Base-by-base conservation (phyloP, 1,140 invertebrate species). In the Drosophila pectinifera region DNA sequence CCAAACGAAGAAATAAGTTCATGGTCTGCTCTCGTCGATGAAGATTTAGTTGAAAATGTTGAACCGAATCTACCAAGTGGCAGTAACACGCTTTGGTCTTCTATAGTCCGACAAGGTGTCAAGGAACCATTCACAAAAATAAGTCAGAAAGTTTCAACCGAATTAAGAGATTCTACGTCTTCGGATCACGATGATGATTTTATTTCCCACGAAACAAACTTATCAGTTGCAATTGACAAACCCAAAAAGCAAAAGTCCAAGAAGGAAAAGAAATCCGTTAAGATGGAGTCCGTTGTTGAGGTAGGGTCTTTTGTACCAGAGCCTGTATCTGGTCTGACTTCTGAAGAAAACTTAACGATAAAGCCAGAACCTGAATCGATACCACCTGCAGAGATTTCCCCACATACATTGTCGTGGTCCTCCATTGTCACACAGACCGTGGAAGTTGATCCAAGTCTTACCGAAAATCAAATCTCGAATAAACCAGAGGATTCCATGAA, bases 51-150 rank as follows among this genome's bases (percentile, higher is more conserved):
- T 6, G 75, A 69, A 28, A 36, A 28, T 18, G 0, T 8, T n/a
- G 51, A 24, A 18, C 0, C n/a, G 18, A 65, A 13, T 20, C 10
- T 2, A 5, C 45, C 14, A 22, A 28, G 41, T 26, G 20, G 14
- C 43, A 26, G 46, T 31, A 34, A 38, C 5, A 34, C 28, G 26
- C 64, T 77, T 5, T 90, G 85, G 85, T 90, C 85, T 13, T 76
- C 85, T 1, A 70, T 90, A 20, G 86, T 90, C 0, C 62, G 81
- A 5, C 81, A 90, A 69, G 88, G 73, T 39, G 48, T 57, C 1
- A 61, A 85, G 26, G 81, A 88, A 36, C 64, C 82, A 7, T 14
- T 56, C 0, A 70, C 63, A 11, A 78, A 51, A 34, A 46, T 64
- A 6, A 69, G 57, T 4, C 46, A 65, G 10, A 31, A 20, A 20